Evolutionary conservation across 1,140 invertebrate species (phyloP), one percentile per base, ranked within the genome.

Genomic region (Drosophila gunungcola): DNA sequence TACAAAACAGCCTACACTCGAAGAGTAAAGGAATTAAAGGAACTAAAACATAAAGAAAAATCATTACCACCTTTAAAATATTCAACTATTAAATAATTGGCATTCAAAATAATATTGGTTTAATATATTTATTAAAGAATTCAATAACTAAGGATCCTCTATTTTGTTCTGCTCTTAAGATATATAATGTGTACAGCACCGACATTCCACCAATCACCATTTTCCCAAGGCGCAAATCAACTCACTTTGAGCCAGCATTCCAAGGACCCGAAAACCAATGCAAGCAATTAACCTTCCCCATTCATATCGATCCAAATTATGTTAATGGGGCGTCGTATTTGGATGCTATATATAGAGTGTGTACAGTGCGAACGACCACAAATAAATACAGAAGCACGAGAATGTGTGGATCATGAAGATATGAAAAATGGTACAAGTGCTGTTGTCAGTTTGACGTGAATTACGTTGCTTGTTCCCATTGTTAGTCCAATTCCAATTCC

Each of bases 241-340:
- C 27, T 21, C 25, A 12, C 61, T 53, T 10, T 43, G 29, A 25
- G 29, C 1, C 3, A 9, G 6, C 6, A 7, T 29, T 48, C 46
- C 12, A 9, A n/a, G 3, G 12, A 29, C 12, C 12, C 46, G 12
- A 45, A 41, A 36, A 13, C 7, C 36, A 56, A 34, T 16, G 27
- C 38, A n/a, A 54, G 51, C 57, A 74, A 74, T 74, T 74, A 73
- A 51, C 51, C 57, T 34, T 29, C 5, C 46, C 6, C 46, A 46
- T 39, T 55, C 39, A 36, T 49, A 74, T 54, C 58, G 70, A 74
- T 74, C 43, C 29, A 63, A 73, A 74, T 74, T 63, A 73, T 74
- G 69, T 54, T 73, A 73, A 73, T 73, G 70, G 63, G 27, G 12
- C 55, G 34, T 34, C 48, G 27, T 39, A 53, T 46, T 48, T 53